Conservation (phyloP, 2,113 vertebrate genomes). For the Heloderma charlesbogerti region DNA sequence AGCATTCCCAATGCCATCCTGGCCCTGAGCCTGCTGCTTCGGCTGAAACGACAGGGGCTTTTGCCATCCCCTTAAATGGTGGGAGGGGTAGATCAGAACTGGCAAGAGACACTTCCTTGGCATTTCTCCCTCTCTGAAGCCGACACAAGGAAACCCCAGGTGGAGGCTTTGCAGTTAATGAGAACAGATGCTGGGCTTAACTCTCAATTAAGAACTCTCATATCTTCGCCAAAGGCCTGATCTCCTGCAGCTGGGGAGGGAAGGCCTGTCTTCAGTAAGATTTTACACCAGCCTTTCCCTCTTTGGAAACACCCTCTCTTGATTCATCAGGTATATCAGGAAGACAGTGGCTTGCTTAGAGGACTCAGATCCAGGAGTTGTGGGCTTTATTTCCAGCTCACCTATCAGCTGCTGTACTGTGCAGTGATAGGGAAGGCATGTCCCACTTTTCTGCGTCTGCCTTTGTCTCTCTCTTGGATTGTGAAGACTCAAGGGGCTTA, state of each 20-base stretch:
- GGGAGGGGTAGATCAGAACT: constrained; percentile 1
- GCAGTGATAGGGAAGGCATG: not conserved
- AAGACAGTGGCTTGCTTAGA: not conserved
- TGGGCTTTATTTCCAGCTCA: not conserved
- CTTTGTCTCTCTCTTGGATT: not conserved
- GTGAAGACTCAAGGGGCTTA: not conserved
- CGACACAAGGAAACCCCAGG: constrained; percentile 13
- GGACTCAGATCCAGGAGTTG: not conserved
- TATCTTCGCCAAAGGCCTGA: not conserved
- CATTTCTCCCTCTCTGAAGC: constrained; percentile 13
- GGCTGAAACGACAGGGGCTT: constrained; percentile 13
- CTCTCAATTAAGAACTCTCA: constrained; percentile 7
- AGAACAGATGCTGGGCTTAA: constrained; percentile 20
- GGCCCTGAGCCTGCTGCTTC: not conserved
- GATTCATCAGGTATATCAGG: not conserved
- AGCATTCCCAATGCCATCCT: not conserved
- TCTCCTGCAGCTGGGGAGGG: not conserved
- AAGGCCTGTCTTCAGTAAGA: not conserved
- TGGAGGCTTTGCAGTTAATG: constrained; percentile 4
- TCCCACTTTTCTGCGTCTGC: not conserved
- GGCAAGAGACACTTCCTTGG: not conserved
- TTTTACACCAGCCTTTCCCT: not conserved
- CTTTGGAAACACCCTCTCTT: not conserved
- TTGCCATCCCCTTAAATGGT: constrained; percentile 12
- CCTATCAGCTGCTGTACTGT: not conserved